Evolutionary conservation across 2,113 vertebrate genomes (phyloP), one percentile per base, ranked within the genome.

Genomic region (Paratilapia polleni): DNA sequence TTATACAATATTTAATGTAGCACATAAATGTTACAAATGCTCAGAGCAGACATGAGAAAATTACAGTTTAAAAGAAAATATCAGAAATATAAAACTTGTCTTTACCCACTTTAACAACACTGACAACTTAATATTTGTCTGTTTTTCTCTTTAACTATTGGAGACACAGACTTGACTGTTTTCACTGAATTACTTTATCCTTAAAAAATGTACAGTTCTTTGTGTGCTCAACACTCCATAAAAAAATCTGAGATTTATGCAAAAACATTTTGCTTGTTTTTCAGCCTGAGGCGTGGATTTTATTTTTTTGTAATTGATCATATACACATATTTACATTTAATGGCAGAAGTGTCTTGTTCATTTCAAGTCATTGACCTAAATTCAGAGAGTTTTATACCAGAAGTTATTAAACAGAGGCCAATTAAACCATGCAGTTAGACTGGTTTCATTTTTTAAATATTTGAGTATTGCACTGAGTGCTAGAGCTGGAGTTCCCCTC

Each of bases 171-270:
- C 1, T 26, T 26, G 22, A 26, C 6, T 19, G 38, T 26, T 26
- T 1, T 47, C 0, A 1, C 1, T 10, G 22, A 0, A 26, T 7
- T 47, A 13, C 41, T 43, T 68, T 68, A 26, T 47, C n/a, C n/a
- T n/a, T n/a, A n/a, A n/a, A n/a, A n/a, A n/a, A n/a, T n/a, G n/a
- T n/a, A n/a, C n/a, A n/a, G n/a, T n/a, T n/a, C n/a, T 68, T 68
- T 47, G 10, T 17, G 38, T 38, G 3, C 41, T 12, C 28, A 1
- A 28, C 20, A 28, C 31, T 36, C 0, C 31, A 31, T 31, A 31
- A 31, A 31, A 31, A 31, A 31, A 31, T 31, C 28, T 31, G 28
- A 31, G 28, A 31, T 31, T 4, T 31, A 31, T 31, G 28, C 28
- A 31, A 4, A 31, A 31, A 31, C 28, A 62, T 62, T 63, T 10